Base-by-base conservation (phyloP, 2,888 invertebrate species). In the Drosophila helvetica region DNA sequence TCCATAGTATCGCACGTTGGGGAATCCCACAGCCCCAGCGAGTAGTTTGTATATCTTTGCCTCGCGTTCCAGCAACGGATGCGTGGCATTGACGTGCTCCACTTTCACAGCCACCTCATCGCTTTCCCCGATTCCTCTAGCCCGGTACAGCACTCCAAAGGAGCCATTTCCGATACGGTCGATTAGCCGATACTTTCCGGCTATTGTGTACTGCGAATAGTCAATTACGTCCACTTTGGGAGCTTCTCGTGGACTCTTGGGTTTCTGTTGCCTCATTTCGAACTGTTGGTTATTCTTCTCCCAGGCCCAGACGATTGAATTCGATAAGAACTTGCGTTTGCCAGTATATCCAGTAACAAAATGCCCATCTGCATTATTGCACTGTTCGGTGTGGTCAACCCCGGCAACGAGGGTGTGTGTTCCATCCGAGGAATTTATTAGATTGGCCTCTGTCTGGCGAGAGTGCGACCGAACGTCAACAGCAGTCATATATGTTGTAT, bases 51-150 rank as follows among this genome's bases (percentile, higher is more conserved):
- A 85, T 47, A 88, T 77, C 51, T 64, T 78, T 1, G 87, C 87
- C 42, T 83, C 83, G 2, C 79, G 77, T 0, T 62, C 66, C 72
- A 83, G 27, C 47, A 74, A 64, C 1, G 77, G 79, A 19, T 66
- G 63, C 15, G 51, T 68, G 1, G 58, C 69, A 1, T 17, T 9
- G 2, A 71, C 52, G 38, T 27, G 48, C 55, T 83, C 83, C 25
- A 83, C 38, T 33, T 83, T 83, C 1, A 84, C 65, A 43, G 83
- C 83, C 18, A 84, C 83, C 42, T 77, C 68, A 19, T 81, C 75
- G 10, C 72, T 74, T 25, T 58, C 42, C 4, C 69, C 42, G 0
- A 81, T 0, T 4, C 62, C 58, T 9, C 22, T n/a, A 18, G 85
- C 87, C 0, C 74, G 64, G 33, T 78, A 83, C 0, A 86, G 48